phyloP scores from a whole-genome alignment of 2,797 vertebrate genomes.

The Notamacropus eugenii region DNA sequence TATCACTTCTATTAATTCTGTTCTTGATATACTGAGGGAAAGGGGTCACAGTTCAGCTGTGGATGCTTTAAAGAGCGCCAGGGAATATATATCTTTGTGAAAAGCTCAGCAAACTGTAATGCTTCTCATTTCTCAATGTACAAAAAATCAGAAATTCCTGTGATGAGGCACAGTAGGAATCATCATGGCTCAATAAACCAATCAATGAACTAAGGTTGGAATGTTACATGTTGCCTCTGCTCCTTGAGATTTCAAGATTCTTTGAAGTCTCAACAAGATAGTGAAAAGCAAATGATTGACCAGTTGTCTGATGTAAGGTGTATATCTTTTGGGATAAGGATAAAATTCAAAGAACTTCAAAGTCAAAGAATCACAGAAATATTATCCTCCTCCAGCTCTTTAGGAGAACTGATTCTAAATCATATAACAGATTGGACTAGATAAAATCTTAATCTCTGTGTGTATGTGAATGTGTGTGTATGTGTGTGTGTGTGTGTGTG shows the following conservation, averaged over 20 bases:
- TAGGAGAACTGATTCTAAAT: neutral
- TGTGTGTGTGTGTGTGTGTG: neutral
- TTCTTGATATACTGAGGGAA: conserved; percentile 52
- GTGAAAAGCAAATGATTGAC: conserved; percentile 44
- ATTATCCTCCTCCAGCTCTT: neutral
- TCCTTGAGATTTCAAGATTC: conserved; percentile 48
- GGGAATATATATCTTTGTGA: conserved; percentile 65
- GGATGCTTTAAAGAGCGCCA: conserved; percentile 73
- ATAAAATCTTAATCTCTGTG: neutral
- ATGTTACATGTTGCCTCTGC: conserved; percentile 48
- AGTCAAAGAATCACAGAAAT: neutral
- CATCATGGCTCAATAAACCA: conserved; percentile 67
- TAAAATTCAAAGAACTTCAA: neutral
- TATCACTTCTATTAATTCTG: conserved; percentile 68
- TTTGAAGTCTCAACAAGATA: conserved; percentile 65
- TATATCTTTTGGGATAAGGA: neutral
- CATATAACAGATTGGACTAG: neutral
- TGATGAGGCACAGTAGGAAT: conserved; percentile 70
- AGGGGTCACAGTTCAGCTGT: conserved; percentile 66
- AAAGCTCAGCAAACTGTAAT: conserved; percentile 43
- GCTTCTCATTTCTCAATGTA: conserved; percentile 19
- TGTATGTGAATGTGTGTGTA: neutral
- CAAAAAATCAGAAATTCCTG: conserved; percentile 50
- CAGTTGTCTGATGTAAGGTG: conserved; percentile 1
- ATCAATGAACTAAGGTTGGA: conserved; percentile 69